Evolutionary conservation across 2,888 invertebrate species (phyloP).

Genomic region (Vandiemenella viatica): DNA sequence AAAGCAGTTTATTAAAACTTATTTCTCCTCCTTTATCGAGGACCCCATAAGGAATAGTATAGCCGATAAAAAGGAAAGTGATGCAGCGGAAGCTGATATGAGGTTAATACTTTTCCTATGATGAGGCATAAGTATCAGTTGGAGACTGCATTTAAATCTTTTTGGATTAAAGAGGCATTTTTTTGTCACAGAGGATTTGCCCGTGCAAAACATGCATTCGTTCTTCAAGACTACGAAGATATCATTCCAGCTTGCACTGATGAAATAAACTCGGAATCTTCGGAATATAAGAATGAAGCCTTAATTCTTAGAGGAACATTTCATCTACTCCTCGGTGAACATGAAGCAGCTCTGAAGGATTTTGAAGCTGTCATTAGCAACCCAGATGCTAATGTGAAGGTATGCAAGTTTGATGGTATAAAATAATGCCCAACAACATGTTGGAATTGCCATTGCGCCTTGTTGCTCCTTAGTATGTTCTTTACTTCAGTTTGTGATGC

Average conservation of each 20-base stretch:
- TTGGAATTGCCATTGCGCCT: too few species aligned
- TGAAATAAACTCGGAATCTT: conserved; percentile 40
- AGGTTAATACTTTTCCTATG: conserved; percentile 20
- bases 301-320: conserved; percentile 73
- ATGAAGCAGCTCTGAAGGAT: conserved; percentile 55
- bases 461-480: too few species aligned
- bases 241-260: conserved; percentile 66
- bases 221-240: conserved; percentile 56
- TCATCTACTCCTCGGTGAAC: conserved; percentile 59
- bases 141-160: background rate
- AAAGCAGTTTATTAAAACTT: conserved; percentile 69
- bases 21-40: conserved; percentile 72
- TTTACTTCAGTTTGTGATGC: too few species aligned
- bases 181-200: conserved; percentile 41
- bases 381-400: conserved; percentile 40
- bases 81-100: conserved; percentile 19
- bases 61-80: conserved; percentile 31
- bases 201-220: conserved; percentile 54
- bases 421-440: too few species aligned
- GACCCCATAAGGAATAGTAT: conserved; percentile 56
- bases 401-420: too few species aligned
- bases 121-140: background rate
- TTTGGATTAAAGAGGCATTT: background rate
- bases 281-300: conserved; percentile 29
- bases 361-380: conserved; percentile 53